Evolutionary conservation across 2,113 vertebrate species (phyloP).

Genomic region (Bos indicus): DNA sequence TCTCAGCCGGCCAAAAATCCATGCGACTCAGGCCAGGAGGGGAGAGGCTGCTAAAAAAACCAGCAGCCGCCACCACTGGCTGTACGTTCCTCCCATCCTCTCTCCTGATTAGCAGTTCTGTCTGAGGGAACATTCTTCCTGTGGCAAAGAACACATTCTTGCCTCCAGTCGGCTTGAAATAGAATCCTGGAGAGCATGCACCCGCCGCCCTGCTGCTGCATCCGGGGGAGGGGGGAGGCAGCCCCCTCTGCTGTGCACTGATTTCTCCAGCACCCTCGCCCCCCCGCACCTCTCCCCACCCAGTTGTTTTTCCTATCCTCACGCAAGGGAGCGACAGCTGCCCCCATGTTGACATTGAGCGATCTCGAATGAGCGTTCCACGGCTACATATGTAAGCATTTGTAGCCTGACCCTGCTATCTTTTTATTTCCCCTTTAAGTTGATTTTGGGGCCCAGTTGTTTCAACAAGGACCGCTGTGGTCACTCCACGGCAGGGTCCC

Average conservation of each 20-base stretch:
- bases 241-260: neutral
- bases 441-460: neutral
- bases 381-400: neutral
- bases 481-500: neutral
- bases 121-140: slow-evolving; percentile 75
- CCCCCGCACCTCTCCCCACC: neutral
- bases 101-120: slow-evolving; percentile 68
- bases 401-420: neutral
- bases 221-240: neutral
- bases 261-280: neutral
- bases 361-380: neutral
- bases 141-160: slow-evolving; percentile 71
- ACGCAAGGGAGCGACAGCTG: neutral
- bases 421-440: neutral
- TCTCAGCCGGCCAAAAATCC: slow-evolving; percentile 59
- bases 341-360: neutral
- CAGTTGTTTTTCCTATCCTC: neutral
- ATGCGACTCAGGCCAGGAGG: slow-evolving; percentile 60
- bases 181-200: slow-evolving; percentile 17
- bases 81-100: slow-evolving; percentile 29
- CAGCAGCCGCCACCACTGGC: slow-evolving; percentile 38
- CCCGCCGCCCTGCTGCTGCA: neutral
- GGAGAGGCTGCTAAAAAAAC: slow-evolving; percentile 62
- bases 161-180: slow-evolving; percentile 71
- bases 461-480: neutral